A percentile compares a stretch with the other conserved stretches of the same genome.
Evolutionary conservation across 2,113 vertebrate species (phyloP).

Genomic region (Geothlypis trichas): DNA sequence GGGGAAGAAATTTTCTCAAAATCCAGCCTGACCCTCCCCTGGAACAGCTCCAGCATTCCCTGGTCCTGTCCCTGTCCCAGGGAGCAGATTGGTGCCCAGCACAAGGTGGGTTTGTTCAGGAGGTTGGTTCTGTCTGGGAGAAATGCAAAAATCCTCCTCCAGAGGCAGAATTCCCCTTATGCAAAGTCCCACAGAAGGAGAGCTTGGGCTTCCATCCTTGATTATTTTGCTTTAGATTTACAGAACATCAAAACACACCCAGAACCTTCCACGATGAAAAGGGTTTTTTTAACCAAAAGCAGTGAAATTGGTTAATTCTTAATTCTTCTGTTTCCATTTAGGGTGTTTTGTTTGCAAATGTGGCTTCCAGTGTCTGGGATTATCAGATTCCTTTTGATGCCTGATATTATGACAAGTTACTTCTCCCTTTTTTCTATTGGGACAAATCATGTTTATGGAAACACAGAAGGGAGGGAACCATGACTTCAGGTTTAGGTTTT

Average conservation of each 20-base stretch:
- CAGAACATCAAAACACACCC: background rate
- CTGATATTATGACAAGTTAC: conserved; percentile 51
- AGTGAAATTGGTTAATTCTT: background rate
- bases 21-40: accelerated
- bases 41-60: background rate
- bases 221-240: background rate
- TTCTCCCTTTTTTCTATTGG: conserved; percentile 17
- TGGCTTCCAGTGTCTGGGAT: conserved; percentile 36
- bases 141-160: background rate
- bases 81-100: background rate
- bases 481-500: conserved; percentile 45
- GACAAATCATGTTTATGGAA: conserved; percentile 58
- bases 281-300: background rate
- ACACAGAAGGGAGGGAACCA: conserved; percentile 4
- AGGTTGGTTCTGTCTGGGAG: background rate
- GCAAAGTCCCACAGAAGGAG: background rate
- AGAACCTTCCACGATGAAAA: background rate
- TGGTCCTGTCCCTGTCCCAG: background rate
- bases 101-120: background rate
- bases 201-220: background rate
- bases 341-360: conserved; percentile 31
- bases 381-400: conserved; percentile 42
- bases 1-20: background rate
- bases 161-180: background rate
- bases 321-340: conserved; percentile 46